A percentile compares a stretch with the other conserved stretches of the same genome.
Evolutionary conservation across 2,797 vertebrate genomes (phyloP).

Genomic region (Oophaga sylvatica): DNA sequence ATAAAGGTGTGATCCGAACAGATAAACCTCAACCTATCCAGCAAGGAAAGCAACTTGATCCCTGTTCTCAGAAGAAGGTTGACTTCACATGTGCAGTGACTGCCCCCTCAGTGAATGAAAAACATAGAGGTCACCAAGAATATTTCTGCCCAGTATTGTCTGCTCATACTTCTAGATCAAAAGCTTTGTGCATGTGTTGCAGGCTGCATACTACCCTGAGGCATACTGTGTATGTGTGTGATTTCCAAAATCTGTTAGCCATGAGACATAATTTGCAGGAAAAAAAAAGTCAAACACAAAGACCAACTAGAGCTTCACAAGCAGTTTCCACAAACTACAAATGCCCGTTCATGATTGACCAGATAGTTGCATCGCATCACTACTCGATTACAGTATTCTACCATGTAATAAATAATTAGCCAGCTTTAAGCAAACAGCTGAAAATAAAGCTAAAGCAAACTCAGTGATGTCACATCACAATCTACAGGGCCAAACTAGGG

Average conservation of each 20-base stretch:
- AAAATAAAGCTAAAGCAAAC: slow-evolving; percentile 28
- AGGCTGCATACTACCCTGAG: too few relatives aligned
- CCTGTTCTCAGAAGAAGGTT: neutral
- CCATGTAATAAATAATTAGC: slow-evolving; percentile 32
- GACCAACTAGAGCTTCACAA: neutral
- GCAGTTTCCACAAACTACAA: neutral
- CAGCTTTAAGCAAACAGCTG: neutral
- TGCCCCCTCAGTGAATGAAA: too few relatives aligned
- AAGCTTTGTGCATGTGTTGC: too few relatives aligned
- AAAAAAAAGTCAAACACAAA: neutral
- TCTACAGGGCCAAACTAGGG: slow-evolving; percentile 2
- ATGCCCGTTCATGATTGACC: neutral
- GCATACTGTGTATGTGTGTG: too few relatives aligned
- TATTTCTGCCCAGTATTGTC: too few relatives aligned
- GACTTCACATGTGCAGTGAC: neutral
- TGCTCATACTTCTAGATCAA: too few relatives aligned
- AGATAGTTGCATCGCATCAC: neutral
- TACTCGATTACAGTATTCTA: neutral
- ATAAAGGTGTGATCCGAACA: too few relatives aligned
- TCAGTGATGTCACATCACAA: slow-evolving; percentile 17
- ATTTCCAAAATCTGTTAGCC: neutral
- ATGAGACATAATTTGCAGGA: neutral
- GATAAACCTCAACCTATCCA: neutral
- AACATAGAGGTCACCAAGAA: too few relatives aligned
- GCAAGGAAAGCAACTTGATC: neutral